Conservation (phyloP, 2,888 invertebrate species). For the Hirtodrosophila confusa region DNA sequence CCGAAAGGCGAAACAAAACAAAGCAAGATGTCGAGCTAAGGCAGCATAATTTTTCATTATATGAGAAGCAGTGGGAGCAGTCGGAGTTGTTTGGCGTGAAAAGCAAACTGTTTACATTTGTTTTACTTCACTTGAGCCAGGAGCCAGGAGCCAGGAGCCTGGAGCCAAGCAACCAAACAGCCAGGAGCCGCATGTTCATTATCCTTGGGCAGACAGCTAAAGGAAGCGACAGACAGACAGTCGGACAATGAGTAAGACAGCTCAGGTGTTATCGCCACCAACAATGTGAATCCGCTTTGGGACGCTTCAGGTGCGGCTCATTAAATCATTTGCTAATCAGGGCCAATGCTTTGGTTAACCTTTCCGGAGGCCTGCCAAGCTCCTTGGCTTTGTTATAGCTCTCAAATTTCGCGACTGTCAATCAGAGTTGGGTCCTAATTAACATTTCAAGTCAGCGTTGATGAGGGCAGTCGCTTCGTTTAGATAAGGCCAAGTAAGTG, state of each 20-base stretch:
- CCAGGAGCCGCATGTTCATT: slow-evolving; percentile 23
- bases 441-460: slow-evolving; percentile 40
- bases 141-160: slow-evolving; percentile 2
- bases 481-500: neutral
- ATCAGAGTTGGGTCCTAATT: slow-evolving; percentile 62
- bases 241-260: slow-evolving; percentile 2
- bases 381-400: slow-evolving; percentile 16
- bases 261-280: slow-evolving; percentile 31
- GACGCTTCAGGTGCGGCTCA: slow-evolving; percentile 66
- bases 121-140: slow-evolving; percentile 42
- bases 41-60: slow-evolving; percentile 69
- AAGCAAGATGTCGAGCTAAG: slow-evolving; percentile 28
- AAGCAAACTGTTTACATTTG: slow-evolving; percentile 75
- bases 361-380: slow-evolving; percentile 9
- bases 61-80: slow-evolving; percentile 8
- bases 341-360: slow-evolving; percentile 42
- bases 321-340: slow-evolving; percentile 69
- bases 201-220: slow-evolving; percentile 7
- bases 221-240: slow-evolving; percentile 9
- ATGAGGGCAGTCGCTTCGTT: neutral
- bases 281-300: slow-evolving; percentile 33
- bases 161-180: slow-evolving; percentile 1
- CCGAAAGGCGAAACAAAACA: slow-evolving; percentile 22
- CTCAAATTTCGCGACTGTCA: slow-evolving; percentile 38
- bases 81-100: slow-evolving; percentile 51